A percentile compares a stretch with the other conserved stretches of the same genome.
phyloP scores from a whole-genome alignment of 2,888 invertebrate species.

The Platycheirus albimanus region DNA sequence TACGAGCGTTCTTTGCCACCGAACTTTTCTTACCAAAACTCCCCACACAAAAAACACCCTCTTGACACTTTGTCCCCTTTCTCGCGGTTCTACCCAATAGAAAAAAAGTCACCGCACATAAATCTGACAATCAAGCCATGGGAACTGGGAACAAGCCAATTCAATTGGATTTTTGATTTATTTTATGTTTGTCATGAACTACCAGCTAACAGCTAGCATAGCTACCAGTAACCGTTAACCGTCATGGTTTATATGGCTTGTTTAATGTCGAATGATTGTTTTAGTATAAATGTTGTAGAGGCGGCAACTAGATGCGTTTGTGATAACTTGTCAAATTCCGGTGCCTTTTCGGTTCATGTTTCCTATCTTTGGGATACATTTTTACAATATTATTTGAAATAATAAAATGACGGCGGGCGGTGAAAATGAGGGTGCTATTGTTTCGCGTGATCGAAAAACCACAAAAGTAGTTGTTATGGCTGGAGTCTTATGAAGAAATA shows the following conservation, averaged over 20 bases:
- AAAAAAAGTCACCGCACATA: conserved; percentile 51
- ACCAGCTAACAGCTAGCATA: too few relatives aligned
- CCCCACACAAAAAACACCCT: conserved; percentile 2
- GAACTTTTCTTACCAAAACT: conserved; percentile 39
- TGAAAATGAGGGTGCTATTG: conserved; percentile 50
- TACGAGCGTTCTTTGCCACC: conserved; percentile 64
- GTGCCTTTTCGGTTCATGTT: conserved; percentile 27
- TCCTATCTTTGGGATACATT: conserved; percentile 6
- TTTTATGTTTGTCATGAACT: conserved; percentile 63
- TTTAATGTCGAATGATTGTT: conserved; percentile 16
- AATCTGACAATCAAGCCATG: conserved; percentile 61
- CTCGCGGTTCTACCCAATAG: conserved; percentile 43
- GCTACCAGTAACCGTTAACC: too few relatives aligned
- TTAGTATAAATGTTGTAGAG: not conserved
- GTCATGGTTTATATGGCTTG: conserved; percentile 38
- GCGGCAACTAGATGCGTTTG: conserved; percentile 29
- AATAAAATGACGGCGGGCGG: conserved; percentile 1
- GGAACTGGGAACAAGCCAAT: conserved; percentile 65
- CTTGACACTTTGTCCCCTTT: not conserved
- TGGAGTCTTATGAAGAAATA: conserved; percentile 57
- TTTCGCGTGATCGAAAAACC: conserved; percentile 68
- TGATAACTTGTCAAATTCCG: conserved; percentile 55
- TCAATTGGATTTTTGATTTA: conserved; percentile 72
- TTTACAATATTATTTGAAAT: not conserved
- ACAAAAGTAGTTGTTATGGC: conserved; percentile 66